Evolutionary conservation across 2,888 invertebrate genomes (phyloP), one percentile per base, ranked within the genome.

Genomic region (Phymatocera aterrima): DNA sequence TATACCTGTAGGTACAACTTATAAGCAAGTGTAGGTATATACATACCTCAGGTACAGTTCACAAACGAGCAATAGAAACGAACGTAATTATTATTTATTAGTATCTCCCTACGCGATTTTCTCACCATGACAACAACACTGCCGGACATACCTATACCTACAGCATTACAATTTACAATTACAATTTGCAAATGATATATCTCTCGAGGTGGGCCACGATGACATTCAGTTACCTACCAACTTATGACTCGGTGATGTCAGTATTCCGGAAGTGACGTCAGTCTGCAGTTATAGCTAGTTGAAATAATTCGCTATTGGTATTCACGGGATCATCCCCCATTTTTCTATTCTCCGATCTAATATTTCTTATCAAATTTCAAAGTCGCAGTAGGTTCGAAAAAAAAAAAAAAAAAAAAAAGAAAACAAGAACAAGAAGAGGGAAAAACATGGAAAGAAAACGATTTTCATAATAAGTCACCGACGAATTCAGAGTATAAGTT

Each of bases 151-250:
- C 10, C 37, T 60, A 64, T 18, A 64, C 37, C 15, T 60, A 51
- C 18, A 51, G 43, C 15, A 24, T 24, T 75, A 5, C 57, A 57
- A 75, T 75, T 75, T 75, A 57, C 54, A 75, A 75, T 75, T 75
- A 75, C 75, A 75, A 75, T 75, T 75, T 60, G 75, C 75, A 75
- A 75, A 75, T 75, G 75, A 75, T 75, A 46, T 31, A 37, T 40
- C 24, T 75, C 75, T 51, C 75, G 31, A 57, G 75, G 75, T 75
- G 75, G 75, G 75, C 57, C 75, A 57, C 57, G 54, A 60, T 60
- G 75, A 75, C 75, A 75, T 60, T 54, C 60, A 21, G 24, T 40
- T 57, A 75, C 72, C 51, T 72, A 60, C 8, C 18, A 18, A 51
- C 18, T n/a, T 51, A 51, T 51, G n/a, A n/a, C 51, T 5, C 48